Percentiles rank a stretch among this genome's conserved stretches.
Evolutionary conservation across 2,113 vertebrate genomes (phyloP).

Genomic region (Perccottus glenii): DNA sequence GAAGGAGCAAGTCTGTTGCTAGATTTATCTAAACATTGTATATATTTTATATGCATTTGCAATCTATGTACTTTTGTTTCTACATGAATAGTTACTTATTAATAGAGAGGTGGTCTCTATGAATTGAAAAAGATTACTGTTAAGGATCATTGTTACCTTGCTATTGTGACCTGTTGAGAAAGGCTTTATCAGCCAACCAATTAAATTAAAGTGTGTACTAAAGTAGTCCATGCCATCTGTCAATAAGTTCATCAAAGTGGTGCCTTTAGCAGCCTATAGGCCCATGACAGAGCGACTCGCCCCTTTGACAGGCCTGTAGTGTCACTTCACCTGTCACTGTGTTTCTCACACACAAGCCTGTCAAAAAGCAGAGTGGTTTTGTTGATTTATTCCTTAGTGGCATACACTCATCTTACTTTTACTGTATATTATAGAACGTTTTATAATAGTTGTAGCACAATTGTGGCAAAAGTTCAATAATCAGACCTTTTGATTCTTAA

Average conservation of each 20-base stretch:
- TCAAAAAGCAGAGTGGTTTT: conserved; percentile 18
- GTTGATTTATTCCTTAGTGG: conserved; percentile 28
- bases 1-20: too few relatives aligned
- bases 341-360: conserved; percentile 43
- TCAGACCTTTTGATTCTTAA: too few relatives aligned
- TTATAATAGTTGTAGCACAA: too few relatives aligned
- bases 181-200: not conserved
- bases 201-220: not conserved
- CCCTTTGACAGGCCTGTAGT: conserved; percentile 36
- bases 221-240: conserved; percentile 24
- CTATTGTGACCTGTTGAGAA: too few relatives aligned
- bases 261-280: conserved; percentile 60
- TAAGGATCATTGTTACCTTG: too few relatives aligned
- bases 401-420: not conserved
- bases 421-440: too few relatives aligned
- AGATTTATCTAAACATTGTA: too few relatives aligned
- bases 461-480: too few relatives aligned
- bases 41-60: too few relatives aligned
- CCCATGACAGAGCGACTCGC: conserved; percentile 49
- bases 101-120: not conserved
- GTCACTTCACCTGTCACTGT: conserved; percentile 58
- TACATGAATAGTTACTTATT: conserved; percentile 5
- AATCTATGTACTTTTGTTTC: not conserved
- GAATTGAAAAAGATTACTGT: too few relatives aligned
- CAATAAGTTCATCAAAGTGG: conserved; percentile 56